These are phyloP conservation scores for Hoplias malabaricus DNA, from an alignment of 2,113 vertebrate species.

Conservation along the genomic window DNA sequence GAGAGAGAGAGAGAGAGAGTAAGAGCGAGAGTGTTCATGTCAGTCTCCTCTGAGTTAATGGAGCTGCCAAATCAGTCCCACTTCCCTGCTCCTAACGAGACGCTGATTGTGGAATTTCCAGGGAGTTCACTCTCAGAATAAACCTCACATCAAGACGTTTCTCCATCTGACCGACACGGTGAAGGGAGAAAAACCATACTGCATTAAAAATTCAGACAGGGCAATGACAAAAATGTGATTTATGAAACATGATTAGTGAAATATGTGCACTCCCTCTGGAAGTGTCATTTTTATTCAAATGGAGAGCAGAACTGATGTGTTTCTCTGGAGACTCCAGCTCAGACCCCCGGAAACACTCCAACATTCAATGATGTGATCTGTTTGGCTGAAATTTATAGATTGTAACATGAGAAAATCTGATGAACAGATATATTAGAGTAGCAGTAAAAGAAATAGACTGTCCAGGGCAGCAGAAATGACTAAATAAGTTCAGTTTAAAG, in stretches of 20 bases:
- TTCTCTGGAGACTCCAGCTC: constrained; percentile 29
- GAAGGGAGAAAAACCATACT: neutral
- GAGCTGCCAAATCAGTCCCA: constrained; percentile 68
- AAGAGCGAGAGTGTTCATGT: constrained; percentile 32
- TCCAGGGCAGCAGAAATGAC: too few relatives aligned
- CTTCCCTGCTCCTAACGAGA: constrained; percentile 64
- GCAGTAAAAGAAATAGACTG: too few relatives aligned
- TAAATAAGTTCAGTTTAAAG: too few relatives aligned
- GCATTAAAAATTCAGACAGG: constrained; percentile 28
- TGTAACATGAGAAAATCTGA: neutral
- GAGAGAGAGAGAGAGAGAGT: too few relatives aligned
- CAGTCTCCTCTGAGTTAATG: constrained; percentile 66
- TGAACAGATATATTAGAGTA: neutral
- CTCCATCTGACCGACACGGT: constrained; percentile 33
- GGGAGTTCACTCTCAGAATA: constrained; percentile 62
- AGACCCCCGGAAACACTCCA: constrained; percentile 6
- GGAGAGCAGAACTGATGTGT: constrained; percentile 24
- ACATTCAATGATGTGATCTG: constrained; percentile 25
- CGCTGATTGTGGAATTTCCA: constrained; percentile 67
- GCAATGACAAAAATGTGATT: constrained; percentile 17
- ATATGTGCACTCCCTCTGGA: constrained; percentile 31
- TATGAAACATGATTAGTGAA: constrained; percentile 50
- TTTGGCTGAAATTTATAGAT: constrained; percentile 4
- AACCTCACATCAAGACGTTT: constrained; percentile 53
- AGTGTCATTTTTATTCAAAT: constrained; percentile 35